Conservation (phyloP, 2,113 vertebrate species). For the Misgurnus anguillicaudatus region DNA sequence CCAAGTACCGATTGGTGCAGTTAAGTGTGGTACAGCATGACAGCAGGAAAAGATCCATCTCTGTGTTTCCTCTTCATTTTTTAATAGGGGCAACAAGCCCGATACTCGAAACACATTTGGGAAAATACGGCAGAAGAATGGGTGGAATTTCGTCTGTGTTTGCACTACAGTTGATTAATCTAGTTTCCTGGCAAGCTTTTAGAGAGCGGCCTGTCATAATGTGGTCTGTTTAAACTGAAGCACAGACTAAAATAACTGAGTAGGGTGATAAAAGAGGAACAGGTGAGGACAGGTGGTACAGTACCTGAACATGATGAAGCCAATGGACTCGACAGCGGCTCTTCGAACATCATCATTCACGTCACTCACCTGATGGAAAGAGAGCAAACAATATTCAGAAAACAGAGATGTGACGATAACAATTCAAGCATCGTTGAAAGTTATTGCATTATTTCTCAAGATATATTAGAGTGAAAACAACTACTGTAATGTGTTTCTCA, state of each 20-base stretch:
- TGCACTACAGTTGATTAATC: constrained; percentile 53
- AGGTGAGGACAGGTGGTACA: constrained; percentile 11
- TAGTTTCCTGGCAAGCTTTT: constrained; percentile 30
- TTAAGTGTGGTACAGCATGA: background rate
- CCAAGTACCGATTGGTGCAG: constrained; percentile 8
- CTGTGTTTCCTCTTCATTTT: constrained; percentile 46
- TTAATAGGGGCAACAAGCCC: constrained; percentile 35
- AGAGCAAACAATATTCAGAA: background rate
- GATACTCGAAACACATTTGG: constrained; percentile 52
- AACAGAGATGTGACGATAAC: background rate
- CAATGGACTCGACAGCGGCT: constrained; percentile 96
- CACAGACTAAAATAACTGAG: background rate
- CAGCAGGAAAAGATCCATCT: constrained; percentile 38
- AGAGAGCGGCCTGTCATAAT: background rate
- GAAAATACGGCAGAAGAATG: constrained; percentile 56
- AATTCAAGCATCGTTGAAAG: background rate
- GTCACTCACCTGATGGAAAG: constrained; percentile 86
- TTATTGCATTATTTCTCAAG: background rate
- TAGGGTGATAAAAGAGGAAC: background rate
- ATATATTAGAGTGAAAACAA: background rate
- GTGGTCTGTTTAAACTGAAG: constrained; percentile 25
- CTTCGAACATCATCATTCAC: constrained; percentile 97
- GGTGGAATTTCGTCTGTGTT: constrained; percentile 65
- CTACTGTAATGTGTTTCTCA: no score
- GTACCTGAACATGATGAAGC: constrained; percentile 99